Conservation (phyloP, 1,140 invertebrate genomes). For the Apolygus lucorum region DNA sequence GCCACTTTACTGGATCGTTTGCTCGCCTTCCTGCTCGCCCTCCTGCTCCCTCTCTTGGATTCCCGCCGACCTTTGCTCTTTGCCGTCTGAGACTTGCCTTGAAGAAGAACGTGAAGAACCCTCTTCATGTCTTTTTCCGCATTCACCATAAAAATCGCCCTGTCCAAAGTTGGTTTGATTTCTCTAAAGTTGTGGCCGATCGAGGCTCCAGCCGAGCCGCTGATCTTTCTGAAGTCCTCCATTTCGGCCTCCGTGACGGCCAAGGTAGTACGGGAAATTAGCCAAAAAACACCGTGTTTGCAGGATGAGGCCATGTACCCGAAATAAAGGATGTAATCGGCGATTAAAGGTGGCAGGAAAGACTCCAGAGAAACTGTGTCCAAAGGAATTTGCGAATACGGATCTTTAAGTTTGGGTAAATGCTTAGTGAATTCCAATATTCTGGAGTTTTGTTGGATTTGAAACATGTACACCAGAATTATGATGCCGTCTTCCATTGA, state of each 20-base stretch:
- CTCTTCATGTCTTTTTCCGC: background rate
- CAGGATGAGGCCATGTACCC: background rate
- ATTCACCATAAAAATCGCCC: background rate
- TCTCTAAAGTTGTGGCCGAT: background rate
- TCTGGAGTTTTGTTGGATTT: background rate
- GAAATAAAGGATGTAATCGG: conserved; percentile 2
- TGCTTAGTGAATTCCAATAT: background rate
- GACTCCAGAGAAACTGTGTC: background rate
- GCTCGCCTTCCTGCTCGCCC: background rate
- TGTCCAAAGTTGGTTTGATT: background rate
- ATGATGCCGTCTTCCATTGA: background rate
- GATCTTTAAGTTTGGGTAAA: background rate
- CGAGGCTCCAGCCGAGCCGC: background rate
- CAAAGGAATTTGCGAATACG: background rate
- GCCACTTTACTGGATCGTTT: no score
- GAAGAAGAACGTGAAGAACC: background rate
- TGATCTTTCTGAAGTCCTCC: background rate
- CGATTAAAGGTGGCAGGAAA: background rate
- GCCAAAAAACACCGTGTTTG: background rate
- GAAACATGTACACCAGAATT: background rate
- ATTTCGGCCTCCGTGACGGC: background rate
- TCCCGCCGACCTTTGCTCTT: background rate
- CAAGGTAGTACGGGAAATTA: background rate
- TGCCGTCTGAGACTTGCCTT: background rate
- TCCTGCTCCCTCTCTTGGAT: background rate